Base-by-base conservation (phyloP, 1,140 invertebrate species). In the Penaeus chinensis region DNA sequence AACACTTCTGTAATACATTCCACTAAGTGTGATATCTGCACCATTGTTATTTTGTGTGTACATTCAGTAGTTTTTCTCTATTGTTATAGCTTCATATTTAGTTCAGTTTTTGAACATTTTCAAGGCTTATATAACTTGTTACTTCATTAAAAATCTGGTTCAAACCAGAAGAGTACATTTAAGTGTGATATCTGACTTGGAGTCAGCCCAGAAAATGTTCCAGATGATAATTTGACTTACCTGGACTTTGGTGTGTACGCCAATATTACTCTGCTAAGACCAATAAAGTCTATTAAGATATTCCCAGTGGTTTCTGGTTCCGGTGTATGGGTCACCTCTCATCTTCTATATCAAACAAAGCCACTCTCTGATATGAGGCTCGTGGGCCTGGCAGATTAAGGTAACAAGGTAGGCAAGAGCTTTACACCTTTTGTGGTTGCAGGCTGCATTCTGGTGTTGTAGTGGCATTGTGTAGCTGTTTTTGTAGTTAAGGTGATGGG, bases 1-100 rank as follows among this genome's bases (percentile, higher is more conserved):
- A 87, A 87, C 85, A 87, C 85, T 87, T 87, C 85, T 87, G 85
- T 87, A 87, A 87, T 87, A 87, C 85, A 87, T 87, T 87, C 85
- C 85, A 76, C 71, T 87, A 87, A 87, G 85, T 82, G 85, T 87
- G 85, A 87, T 87, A 87, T 77, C 80, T 87, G 85, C 85, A 87
- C 85, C 81, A 87, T 87, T 87, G 85, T 87, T 87, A 87, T 87
- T 87, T 82, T 87, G 85, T 87, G 85, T 87, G 85, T 87, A 87
- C 80, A 87, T 87, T 87, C 85, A 87, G 85, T 87, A 87, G 85
- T 87, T 87, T 74, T 82, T 87, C 85, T 82, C 80, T 87, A 87
- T 87, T 87, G 85, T 87, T 87, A 87, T 87, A 87, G 85, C 85
- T 87, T 87, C 71, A 87, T 74, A 87, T 87, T 87, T 87, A 87